Evolutionary conservation across 2,888 invertebrate genomes (phyloP).

Genomic region (Coecobrya sp.): DNA sequence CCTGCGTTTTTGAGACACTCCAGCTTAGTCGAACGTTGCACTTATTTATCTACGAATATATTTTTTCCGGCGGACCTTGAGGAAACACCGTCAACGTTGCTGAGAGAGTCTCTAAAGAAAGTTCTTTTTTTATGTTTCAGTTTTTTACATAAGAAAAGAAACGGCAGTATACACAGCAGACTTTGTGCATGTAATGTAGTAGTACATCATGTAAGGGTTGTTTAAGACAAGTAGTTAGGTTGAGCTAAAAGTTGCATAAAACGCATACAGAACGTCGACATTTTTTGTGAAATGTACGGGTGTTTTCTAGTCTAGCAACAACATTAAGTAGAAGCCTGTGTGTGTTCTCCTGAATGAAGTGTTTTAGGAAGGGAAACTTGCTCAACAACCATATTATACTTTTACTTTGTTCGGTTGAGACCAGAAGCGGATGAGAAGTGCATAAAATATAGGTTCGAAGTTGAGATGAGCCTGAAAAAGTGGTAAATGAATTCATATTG

Average conservation of each 20-base stretch:
- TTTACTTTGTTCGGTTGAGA: slow-evolving; percentile 27
- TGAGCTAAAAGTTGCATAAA: slow-evolving; percentile 41
- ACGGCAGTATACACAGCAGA: not conserved
- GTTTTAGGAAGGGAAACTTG: not conserved
- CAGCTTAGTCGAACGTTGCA: slow-evolving; percentile 41
- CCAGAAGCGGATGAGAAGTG: slow-evolving; percentile 45
- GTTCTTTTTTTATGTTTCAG: not conserved
- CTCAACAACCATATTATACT: not conserved
- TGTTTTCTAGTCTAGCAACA: slow-evolving; percentile 5
- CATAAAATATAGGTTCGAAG: slow-evolving; percentile 64
- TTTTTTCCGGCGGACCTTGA: slow-evolving; percentile 61
- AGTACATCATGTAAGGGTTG: slow-evolving; percentile 45
- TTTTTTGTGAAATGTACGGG: slow-evolving; percentile 32
- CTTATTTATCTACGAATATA: slow-evolving; percentile 60
- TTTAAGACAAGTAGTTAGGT: slow-evolving; percentile 2
- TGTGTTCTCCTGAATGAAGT: not conserved
- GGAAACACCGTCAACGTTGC: slow-evolving; percentile 50
- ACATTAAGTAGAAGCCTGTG: not conserved
- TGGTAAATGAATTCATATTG: slow-evolving; percentile 19
- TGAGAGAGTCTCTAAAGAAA: slow-evolving; percentile 9
- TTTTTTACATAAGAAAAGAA: slow-evolving; percentile 53
- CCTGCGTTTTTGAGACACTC: slow-evolving; percentile 57
- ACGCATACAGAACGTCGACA: slow-evolving; percentile 6
- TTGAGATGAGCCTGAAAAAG: slow-evolving; percentile 22
- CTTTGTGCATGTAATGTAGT: not conserved